Conservation (phyloP, 1,140 invertebrate species). For the Diabrotica undecimpunctata region DNA sequence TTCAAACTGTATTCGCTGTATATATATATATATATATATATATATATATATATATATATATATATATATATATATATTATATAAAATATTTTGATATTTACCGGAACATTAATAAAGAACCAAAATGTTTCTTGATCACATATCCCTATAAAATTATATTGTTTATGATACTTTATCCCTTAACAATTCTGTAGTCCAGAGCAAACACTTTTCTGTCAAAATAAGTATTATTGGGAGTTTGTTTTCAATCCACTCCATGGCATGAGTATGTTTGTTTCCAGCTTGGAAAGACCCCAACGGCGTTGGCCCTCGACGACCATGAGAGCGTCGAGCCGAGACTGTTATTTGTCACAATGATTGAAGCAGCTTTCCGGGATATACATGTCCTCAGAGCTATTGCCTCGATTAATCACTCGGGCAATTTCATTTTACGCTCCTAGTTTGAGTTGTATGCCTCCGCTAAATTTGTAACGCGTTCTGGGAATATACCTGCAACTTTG, state of each 20-base stretch:
- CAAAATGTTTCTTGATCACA: no score
- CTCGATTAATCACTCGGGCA: conserved; percentile 43
- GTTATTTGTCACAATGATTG: conserved; percentile 46
- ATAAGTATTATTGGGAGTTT: neutral
- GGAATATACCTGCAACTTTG: conserved; percentile 11
- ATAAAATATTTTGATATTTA: no score
- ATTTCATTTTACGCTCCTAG: conserved; percentile 36
- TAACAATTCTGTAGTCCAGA: no score
- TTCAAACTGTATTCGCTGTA: no score
- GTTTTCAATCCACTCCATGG: conserved; percentile 14
- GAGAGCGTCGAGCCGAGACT: conserved; percentile 8
- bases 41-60: no score
- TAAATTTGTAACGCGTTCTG: conserved; percentile 21
- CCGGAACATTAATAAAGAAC: no score
- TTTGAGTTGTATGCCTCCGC: conserved; percentile 24
- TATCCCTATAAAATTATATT: no score
- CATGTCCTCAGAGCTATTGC: conserved; percentile 43
- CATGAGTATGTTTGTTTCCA: conserved; percentile 19
- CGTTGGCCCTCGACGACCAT: no score
- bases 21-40: no score
- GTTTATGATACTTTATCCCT: no score
- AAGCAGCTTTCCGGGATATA: conserved; percentile 42
- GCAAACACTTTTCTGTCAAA: no score
- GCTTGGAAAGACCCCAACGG: conserved; percentile 2
- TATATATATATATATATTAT: no score